Base-by-base conservation (phyloP, 2,797 vertebrate genomes). In the Erithacus rubecula region DNA sequence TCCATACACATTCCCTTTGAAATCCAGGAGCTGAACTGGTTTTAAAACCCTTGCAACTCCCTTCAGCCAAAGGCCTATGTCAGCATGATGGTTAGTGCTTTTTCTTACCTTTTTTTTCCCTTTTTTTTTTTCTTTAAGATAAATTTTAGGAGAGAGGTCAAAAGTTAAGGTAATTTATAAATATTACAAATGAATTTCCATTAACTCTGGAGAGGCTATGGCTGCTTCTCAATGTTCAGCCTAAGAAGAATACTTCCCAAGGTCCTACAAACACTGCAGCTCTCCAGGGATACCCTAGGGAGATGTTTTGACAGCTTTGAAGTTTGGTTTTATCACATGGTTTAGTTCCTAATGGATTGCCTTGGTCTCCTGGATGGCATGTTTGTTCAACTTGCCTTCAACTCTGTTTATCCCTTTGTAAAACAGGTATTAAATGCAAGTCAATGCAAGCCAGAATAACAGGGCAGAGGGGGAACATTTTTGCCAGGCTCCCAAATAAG, bases 261-360 rank as follows among this genome's bases (percentile, higher is more conserved):
- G 84, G 86, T 93, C 92, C 92, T 83, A 41, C 90, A 94, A 94
- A 92, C 93, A 94, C 77, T 90, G 85, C 86, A 84, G 4, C 74
- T 91, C 95, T 87, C 96, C 87, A 89, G 85, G 93, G 95, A 93
- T 55, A 89, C 89, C 83, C 77, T 62, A 81, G 69, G 92, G 94
- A 93, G 93, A 88, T 95, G 84, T 95, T 96, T 86, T 95, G 96
- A 97, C 94, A 97, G 94, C 94, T 97, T 87, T 95, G 93, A 96
- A 96, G 93, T 90, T 96, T 88, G 90, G 94, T 90, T 97, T 91
- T 94, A 90, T 97, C 96, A 94, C 92, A 95, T 64, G 89, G 94
- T 93, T 97, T 91, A 82, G 83, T 21, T 95, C 85, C 94, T 97
- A 97, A 97, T 97, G 95, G 96, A 93, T 70, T 96, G 83, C 90